phyloP scores from a whole-genome alignment of 2,888 invertebrate genomes.

The Folsomia candida region DNA sequence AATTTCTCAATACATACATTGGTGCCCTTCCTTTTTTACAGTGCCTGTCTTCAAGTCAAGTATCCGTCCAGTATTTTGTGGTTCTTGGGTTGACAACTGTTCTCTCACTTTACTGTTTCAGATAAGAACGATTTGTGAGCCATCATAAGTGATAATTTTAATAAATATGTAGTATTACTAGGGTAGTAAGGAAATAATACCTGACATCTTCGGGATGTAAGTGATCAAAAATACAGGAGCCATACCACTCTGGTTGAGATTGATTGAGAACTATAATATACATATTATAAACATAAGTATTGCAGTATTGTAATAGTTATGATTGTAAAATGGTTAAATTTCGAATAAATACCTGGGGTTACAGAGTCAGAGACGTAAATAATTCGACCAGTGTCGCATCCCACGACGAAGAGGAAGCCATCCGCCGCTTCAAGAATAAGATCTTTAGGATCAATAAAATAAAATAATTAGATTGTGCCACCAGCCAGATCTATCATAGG shows the following conservation, averaged over 20 bases:
- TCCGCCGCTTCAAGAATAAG: slow-evolving; percentile 98
- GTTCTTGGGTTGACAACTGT: slow-evolving; percentile 94
- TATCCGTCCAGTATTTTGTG: slow-evolving; percentile 91
- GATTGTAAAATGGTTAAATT: too few species aligned
- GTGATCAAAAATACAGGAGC: slow-evolving; percentile 90
- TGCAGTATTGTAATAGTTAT: too few species aligned
- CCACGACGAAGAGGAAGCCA: slow-evolving; percentile 94
- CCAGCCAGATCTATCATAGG: too few species aligned
- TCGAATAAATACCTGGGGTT: too few species aligned
- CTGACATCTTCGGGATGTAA: slow-evolving; percentile 97
- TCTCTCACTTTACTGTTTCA: slow-evolving; percentile 67
- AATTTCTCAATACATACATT: slow-evolving; percentile 67
- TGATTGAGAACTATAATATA: slow-evolving; percentile 97
- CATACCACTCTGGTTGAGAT: slow-evolving; percentile 94
- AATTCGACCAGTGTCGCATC: slow-evolving; percentile 93
- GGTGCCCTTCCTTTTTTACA: slow-evolving; percentile 97
- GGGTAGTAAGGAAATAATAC: too few species aligned
- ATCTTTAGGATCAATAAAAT: too few species aligned
- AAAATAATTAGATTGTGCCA: too few species aligned
- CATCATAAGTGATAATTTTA: not conserved
- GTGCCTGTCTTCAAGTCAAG: slow-evolving; percentile 97
- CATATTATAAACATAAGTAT: too few species aligned
- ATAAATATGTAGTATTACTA: slow-evolving; percentile 17
- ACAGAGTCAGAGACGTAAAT: slow-evolving; percentile 99
- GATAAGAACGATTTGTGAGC: not conserved